phyloP scores from a whole-genome alignment of 2,888 invertebrate species.

The Cremastinae sp. region DNA sequence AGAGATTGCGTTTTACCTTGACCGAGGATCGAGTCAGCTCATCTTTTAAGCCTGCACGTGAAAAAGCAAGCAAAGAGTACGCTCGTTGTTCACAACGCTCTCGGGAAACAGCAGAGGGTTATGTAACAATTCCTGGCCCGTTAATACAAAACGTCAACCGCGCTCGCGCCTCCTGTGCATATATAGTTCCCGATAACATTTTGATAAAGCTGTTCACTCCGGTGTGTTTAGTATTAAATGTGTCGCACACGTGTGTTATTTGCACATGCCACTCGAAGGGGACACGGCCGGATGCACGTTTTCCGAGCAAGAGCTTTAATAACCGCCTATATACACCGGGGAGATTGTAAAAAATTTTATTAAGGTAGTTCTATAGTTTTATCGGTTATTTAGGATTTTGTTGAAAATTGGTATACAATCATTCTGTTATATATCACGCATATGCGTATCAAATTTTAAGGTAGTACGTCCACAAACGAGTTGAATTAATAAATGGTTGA shows the following conservation, averaged over 20 bases:
- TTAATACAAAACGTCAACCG: conserved; percentile 29
- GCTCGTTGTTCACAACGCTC: conserved; percentile 55
- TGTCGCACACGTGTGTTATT: conserved; percentile 10
- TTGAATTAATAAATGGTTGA: too few relatives aligned
- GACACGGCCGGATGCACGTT: conserved; percentile 42
- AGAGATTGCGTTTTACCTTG: conserved; percentile 24
- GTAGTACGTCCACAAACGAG: too few relatives aligned
- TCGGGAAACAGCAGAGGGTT: conserved; percentile 42
- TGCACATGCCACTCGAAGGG: not conserved
- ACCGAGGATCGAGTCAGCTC: conserved; percentile 8
- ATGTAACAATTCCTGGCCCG: conserved; percentile 30
- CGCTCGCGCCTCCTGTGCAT: conserved; percentile 9
- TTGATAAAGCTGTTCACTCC: conserved; percentile 46
- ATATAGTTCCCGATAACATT: conserved; percentile 43
- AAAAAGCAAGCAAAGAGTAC: conserved; percentile 21
- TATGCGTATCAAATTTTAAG: too few relatives aligned
- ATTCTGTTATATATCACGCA: too few relatives aligned
- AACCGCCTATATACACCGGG: conserved; percentile 1
- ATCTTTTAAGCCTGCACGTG: conserved; percentile 17
- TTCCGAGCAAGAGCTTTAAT: conserved; percentile 17
- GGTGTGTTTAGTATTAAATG: not conserved
- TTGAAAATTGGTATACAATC: too few relatives aligned
- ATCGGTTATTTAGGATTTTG: too few relatives aligned
- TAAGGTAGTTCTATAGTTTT: too few relatives aligned
- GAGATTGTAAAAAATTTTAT: conserved; percentile 5